A percentile compares a stretch with the other conserved stretches of the same genome.
phyloP scores from a whole-genome alignment of 2,797 vertebrate genomes.

The Podarcis lilfordi region DNA sequence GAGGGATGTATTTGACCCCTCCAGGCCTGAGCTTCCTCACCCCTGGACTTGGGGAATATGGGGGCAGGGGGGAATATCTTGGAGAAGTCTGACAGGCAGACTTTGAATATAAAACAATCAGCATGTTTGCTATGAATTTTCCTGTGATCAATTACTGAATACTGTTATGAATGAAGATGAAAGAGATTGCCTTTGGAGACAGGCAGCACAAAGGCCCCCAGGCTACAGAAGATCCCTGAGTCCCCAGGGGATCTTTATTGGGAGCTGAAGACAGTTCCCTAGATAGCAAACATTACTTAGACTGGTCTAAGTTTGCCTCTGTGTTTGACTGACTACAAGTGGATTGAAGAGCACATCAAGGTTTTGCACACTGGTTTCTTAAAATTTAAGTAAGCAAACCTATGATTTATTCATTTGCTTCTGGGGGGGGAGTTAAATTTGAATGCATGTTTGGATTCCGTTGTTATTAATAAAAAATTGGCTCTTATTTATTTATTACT shows the following conservation, averaged over 20 bases:
- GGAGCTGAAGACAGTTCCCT: not conserved
- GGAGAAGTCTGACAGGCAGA: not conserved
- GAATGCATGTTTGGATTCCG: not conserved
- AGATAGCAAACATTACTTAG: not conserved
- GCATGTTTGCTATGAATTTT: not conserved
- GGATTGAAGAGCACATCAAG: not conserved
- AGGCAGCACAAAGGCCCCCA: not conserved
- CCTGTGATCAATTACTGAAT: not conserved
- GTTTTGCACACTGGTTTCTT: not conserved
- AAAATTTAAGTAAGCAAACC: not conserved
- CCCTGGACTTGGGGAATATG: not conserved
- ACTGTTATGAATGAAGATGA: not conserved
- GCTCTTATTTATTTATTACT: too few relatives aligned
- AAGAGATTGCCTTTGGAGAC: not conserved
- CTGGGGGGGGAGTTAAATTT: not conserved
- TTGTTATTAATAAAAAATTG: not conserved
- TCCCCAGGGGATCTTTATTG: not conserved
- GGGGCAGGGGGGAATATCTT: not conserved
- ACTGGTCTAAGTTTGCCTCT: not conserved
- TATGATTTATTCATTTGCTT: constrained; percentile 2
- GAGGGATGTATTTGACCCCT: too few relatives aligned
- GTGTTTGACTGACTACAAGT: not conserved
- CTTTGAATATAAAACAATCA: not conserved
- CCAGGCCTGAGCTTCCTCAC: too few relatives aligned
- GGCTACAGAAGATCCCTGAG: not conserved